Evolutionary conservation across 2,888 invertebrate species (phyloP).

Genomic region (Epinotia nisella): DNA sequence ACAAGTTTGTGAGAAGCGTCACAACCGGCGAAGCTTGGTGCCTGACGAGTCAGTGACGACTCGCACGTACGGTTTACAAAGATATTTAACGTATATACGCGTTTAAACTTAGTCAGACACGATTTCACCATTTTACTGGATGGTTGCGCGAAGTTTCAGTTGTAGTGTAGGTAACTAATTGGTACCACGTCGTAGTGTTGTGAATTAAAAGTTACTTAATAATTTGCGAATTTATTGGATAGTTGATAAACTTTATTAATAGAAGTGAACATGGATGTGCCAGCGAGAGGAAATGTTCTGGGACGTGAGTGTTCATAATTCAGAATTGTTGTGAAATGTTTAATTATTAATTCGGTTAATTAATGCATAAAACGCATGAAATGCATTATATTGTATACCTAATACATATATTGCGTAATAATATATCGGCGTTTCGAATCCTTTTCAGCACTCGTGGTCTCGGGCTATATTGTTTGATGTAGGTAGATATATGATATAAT

Average conservation of each 20-base stretch:
- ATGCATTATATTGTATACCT: neutral
- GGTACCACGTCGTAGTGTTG: slow-evolving; percentile 28
- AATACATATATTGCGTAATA: too few species aligned
- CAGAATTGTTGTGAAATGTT: slow-evolving; percentile 1
- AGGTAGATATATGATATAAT: too few species aligned
- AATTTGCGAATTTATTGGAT: slow-evolving; percentile 15
- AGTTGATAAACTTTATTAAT: slow-evolving; percentile 31
- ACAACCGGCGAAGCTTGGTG: slow-evolving; percentile 44
- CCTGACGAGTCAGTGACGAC: slow-evolving; percentile 42
- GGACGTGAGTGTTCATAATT: slow-evolving; percentile 79
- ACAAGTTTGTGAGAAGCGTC: slow-evolving; percentile 45
- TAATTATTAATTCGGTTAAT: neutral
- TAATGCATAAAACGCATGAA: too few species aligned
- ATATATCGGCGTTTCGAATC: too few species aligned
- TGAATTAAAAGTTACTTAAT: slow-evolving; percentile 31
- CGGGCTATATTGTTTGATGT: too few species aligned
- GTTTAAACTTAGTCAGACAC: slow-evolving; percentile 42
- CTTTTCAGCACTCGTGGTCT: too few species aligned
- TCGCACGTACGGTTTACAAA: slow-evolving; percentile 47
- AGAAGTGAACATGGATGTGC: slow-evolving; percentile 77
- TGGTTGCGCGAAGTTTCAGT: slow-evolving; percentile 44
- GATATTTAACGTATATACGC: slow-evolving; percentile 44
- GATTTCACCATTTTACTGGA: slow-evolving; percentile 53
- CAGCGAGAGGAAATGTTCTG: slow-evolving; percentile 83
- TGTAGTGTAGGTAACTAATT: neutral